A percentile compares a stretch with the other conserved stretches of the same genome.
These are phyloP conservation scores for Pseudois nayaur DNA, from an alignment of 2,113 vertebrate species.

Conservation along the genomic window DNA sequence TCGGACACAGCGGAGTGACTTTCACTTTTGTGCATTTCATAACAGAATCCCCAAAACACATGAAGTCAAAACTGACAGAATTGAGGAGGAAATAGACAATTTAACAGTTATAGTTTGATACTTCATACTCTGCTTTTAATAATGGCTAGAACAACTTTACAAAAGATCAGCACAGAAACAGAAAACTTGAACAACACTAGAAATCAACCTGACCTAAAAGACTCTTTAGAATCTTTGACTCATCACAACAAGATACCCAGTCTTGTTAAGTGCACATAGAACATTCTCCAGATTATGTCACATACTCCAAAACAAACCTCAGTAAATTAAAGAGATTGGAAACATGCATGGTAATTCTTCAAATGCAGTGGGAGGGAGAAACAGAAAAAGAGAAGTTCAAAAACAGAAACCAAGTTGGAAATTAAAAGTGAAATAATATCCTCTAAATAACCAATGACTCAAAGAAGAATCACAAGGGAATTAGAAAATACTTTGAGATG, in stretches of 20 bases:
- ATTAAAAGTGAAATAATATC: neutral
- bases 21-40: neutral
- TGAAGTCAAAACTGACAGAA: neutral
- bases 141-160: neutral
- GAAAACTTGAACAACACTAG: neutral
- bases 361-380: neutral
- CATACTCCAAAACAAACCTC: neutral
- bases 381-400: neutral
- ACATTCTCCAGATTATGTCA: neutral
- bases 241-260: neutral
- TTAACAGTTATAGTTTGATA: neutral
- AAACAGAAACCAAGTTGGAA: neutral
- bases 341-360: neutral
- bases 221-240: neutral
- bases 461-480: neutral
- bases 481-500: neutral
- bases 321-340: neutral
- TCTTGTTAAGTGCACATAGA: neutral
- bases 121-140: neutral
- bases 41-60: neutral
- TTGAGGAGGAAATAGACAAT: neutral
- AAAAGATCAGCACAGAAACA: neutral
- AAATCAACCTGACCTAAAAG: neutral
- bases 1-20: accelerated
- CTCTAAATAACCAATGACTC: neutral